Evolutionary conservation across 2,113 vertebrate species (phyloP), one percentile per base, ranked within the genome.

Genomic region (Anoplopoma fimbria): DNA sequence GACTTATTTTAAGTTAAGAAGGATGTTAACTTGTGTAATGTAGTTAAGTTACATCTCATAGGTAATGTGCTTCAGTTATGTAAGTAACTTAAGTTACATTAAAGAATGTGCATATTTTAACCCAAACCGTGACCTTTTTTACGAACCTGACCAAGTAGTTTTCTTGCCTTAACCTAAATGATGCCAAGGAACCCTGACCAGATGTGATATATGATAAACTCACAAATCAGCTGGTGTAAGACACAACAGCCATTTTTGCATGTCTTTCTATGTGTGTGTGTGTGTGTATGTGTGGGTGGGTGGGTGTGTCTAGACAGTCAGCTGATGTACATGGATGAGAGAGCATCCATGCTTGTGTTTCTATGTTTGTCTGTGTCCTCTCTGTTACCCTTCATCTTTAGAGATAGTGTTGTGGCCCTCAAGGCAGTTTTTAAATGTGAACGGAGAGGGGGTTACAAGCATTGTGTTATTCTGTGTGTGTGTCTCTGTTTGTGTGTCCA

Each of bases 401-500:
- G 19, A 81, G 57, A 75, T 47, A 77, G 79, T 21, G 33, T 57
- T 34, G 38, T 23, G 15, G 63, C 42, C 75, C 57, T 72, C 3
- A 1, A 42, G 63, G 80, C 63, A 0, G 25, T 65, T 70, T 60
- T 33, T 80, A 27, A 61, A 69, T 67, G 67, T 68, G 34, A 79
- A 85, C 42, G 49, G 72, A 64, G 76, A 47, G 72, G 51, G 23
- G 23, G 45, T 64, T 73, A 33, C 8, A 29, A 33, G 58, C 25
- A 5, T 82, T 61, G 76, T 72, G 64, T 71, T 42, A 40, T 55
- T 36, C 51, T 51, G 51, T 61, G 77, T 70, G 58, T 75, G 51
- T 29, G 8, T 70, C 27, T 62, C 23, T 81, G 69, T 72, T 17
- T 69, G 29, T 79, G 81, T 72, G 84, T 85, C 74, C 73, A 69